Conservation (phyloP, 2,888 invertebrate species). For the Tricholauxania praeusta region DNA sequence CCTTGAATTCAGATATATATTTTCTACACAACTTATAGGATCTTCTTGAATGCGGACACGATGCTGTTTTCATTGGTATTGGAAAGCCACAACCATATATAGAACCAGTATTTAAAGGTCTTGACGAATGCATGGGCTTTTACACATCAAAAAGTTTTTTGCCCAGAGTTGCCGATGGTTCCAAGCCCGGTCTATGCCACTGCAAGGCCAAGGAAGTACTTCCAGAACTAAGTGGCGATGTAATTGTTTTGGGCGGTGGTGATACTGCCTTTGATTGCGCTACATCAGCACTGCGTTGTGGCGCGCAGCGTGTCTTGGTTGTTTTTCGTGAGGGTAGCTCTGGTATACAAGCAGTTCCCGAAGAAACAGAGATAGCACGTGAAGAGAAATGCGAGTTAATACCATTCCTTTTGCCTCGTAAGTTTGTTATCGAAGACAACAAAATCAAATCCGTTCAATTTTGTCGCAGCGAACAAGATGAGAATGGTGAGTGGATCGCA, state of each 20-base stretch:
- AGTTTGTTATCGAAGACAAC: slow-evolving; percentile 81
- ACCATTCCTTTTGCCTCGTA: slow-evolving; percentile 90
- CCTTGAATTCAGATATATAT: neutral
- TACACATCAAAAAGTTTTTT: slow-evolving; percentile 95
- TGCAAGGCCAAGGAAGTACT: slow-evolving; percentile 76
- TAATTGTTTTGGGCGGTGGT: slow-evolving; percentile 94
- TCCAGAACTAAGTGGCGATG: slow-evolving; percentile 83
- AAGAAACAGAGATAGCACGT: slow-evolving; percentile 95
- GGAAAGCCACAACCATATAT: slow-evolving; percentile 92
- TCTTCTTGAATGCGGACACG: slow-evolving; percentile 76
- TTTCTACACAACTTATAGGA: slow-evolving; percentile 68
- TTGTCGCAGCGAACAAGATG: slow-evolving; percentile 87
- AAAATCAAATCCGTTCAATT: slow-evolving; percentile 83
- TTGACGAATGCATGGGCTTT: slow-evolving; percentile 87
- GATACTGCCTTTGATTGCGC: slow-evolving; percentile 99
- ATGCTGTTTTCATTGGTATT: slow-evolving; percentile 87
- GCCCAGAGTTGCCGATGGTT: slow-evolving; percentile 87
- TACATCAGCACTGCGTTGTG: slow-evolving; percentile 95
- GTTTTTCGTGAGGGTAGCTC: slow-evolving; percentile 95
- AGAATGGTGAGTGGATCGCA: slow-evolving; percentile 88
- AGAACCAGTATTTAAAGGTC: slow-evolving; percentile 80
- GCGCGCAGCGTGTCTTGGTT: slow-evolving; percentile 91
- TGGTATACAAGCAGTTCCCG: slow-evolving; percentile 96
- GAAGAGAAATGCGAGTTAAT: slow-evolving; percentile 98
- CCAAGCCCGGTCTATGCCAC: slow-evolving; percentile 89